phyloP scores from a whole-genome alignment of 2,797 vertebrate species.

The Anolis apletophallus region DNA sequence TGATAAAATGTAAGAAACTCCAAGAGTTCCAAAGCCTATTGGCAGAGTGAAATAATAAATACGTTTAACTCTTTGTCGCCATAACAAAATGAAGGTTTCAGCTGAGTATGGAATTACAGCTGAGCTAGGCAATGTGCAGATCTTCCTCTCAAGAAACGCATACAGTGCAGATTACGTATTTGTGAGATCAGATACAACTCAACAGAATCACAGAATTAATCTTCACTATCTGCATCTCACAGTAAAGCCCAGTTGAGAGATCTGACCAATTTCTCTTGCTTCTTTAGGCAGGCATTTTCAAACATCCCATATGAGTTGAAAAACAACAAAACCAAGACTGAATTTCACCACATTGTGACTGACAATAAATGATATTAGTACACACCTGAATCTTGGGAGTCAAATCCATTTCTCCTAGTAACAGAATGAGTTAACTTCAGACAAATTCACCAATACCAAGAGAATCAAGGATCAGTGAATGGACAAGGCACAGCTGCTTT shows the following conservation, averaged over 20 bases:
- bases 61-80: neutral
- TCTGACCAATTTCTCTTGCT: neutral
- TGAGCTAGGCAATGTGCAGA: too few relatives aligned
- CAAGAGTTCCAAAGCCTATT: too few relatives aligned
- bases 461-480: constrained; percentile 33
- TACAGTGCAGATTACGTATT: neutral
- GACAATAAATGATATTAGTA: neutral
- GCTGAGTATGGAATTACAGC: neutral
- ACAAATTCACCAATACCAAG: constrained; percentile 29
- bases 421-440: constrained; percentile 40
- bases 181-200: constrained; percentile 15
- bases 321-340: neutral
- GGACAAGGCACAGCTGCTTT: constrained; percentile 44
- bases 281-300: constrained; percentile 1
- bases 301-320: neutral
- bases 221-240: neutral
- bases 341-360: neutral
- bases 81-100: neutral
- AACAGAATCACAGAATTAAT: neutral
- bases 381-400: neutral
- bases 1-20: neutral
- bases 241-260: neutral
- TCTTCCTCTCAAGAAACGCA: too few relatives aligned
- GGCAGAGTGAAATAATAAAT: neutral
- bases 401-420: constrained; percentile 37